Evolutionary conservation across 1,140 invertebrate genomes (phyloP).

Genomic region (Dufourea novaeangliae): DNA sequence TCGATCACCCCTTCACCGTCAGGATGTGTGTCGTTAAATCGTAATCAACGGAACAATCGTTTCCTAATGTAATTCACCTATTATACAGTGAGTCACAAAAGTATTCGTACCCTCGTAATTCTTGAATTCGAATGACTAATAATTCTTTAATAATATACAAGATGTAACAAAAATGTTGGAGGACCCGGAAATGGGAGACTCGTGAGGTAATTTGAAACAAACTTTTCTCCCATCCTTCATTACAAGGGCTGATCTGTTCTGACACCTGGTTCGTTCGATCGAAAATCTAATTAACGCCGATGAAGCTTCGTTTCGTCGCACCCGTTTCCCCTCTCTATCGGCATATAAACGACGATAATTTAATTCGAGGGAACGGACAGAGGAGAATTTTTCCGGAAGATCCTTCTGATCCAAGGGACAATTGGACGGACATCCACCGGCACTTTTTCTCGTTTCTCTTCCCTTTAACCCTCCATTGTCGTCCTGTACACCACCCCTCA

Average conservation of each 20-base stretch:
- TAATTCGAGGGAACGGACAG: neutral
- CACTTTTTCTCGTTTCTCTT: constrained; percentile 1
- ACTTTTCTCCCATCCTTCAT: neutral
- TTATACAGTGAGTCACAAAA: too few species aligned
- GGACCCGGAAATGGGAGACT: neutral
- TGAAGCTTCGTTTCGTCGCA: neutral
- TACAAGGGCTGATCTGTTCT: neutral
- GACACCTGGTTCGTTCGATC: neutral
- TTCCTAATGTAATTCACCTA: neutral
- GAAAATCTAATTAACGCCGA: neutral
- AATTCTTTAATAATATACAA: too few species aligned
- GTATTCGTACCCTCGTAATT: too few species aligned
- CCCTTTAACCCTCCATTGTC: neutral
- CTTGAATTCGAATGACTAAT: too few species aligned
- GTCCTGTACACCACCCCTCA: too few species aligned
- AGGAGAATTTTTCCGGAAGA: neutral
- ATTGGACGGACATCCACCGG: neutral
- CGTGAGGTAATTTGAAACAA: too few species aligned
- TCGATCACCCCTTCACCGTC: too few species aligned
- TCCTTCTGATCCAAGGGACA: neutral
- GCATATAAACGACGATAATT: neutral
- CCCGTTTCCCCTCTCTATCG: neutral
- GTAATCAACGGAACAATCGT: neutral
- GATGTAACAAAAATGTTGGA: too few species aligned
- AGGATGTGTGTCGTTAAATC: too few species aligned